Evolutionary conservation across 2,888 invertebrate genomes (phyloP), one percentile per base, ranked within the genome.

Genomic region (Trilocha varians): DNA sequence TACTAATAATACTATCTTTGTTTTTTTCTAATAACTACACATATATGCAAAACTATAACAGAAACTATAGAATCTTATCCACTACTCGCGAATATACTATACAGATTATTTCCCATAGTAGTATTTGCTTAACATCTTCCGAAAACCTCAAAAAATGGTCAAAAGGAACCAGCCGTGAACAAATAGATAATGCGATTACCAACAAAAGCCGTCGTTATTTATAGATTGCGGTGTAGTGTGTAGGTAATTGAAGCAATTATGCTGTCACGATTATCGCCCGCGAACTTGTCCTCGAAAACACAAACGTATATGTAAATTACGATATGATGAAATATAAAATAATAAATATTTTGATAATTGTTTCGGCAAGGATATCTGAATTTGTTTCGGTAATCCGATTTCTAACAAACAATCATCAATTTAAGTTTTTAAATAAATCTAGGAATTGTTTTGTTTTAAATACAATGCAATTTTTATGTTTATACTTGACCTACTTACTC

Each of bases 201-300:
- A n/a, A n/a, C n/a, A n/a, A n/a, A n/a, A n/a, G n/a, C n/a, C n/a
- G n/a, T n/a, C n/a, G n/a, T n/a, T n/a, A n/a, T n/a, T n/a, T n/a
- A n/a, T n/a, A n/a, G n/a, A 25, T 25, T 25, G 34, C 35, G 38
- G 42, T 42, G 40, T 38, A 16, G 38, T 44, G 32, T 46, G 44
- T 50, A n/a, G n/a, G n/a, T n/a, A 53, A 56, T 52, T 55, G 53
- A 49, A 50, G 46, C 52, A 53, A 51, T 55, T 47, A 45, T 48
- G 39, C 36, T 53, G 53, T 59, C 59, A 58, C 50, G 55, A 55
- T 53, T 41, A 44, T 42, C 44, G 42, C 39, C 45, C 52, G 56
- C 51, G 59, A 65, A 59, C 55, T 63, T 62, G 53, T 63, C 63
- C 59, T 59, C 47, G 38, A 55, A 52, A 50, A 44, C 16, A 38